A percentile compares a stretch with the other conserved stretches of the same genome.
phyloP scores from a whole-genome alignment of 2,113 vertebrate species.

The Salvelinus fontinalis region DNA sequence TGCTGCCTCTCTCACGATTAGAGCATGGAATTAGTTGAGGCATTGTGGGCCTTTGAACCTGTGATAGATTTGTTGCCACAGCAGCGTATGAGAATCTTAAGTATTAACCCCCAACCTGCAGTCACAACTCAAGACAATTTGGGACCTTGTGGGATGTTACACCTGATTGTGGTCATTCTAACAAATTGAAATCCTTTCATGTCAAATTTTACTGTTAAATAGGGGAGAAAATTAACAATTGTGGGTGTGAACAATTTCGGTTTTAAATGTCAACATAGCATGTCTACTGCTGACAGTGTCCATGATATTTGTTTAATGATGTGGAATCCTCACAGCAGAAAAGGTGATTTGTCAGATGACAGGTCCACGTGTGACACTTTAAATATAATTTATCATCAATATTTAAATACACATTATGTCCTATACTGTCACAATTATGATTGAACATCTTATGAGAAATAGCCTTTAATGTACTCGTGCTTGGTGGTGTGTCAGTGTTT shows the following conservation, averaged over 20 bases:
- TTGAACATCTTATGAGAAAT: no score
- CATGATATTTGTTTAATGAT: conserved; percentile 52
- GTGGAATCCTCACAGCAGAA: conserved; percentile 16
- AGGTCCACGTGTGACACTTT: not conserved
- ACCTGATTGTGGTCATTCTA: conserved; percentile 56
- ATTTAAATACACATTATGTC: no score
- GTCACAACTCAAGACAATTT: conserved; percentile 51
- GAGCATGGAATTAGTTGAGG: conserved; percentile 37
- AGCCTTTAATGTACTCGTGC: no score
- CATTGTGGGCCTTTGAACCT: conserved; percentile 49
- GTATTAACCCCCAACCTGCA: conserved; percentile 48
- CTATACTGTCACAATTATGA: no score
- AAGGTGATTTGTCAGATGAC: not conserved
- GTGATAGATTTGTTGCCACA: conserved; percentile 63
- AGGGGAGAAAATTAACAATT: not conserved
- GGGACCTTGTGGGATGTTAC: conserved; percentile 52
- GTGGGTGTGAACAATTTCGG: conserved; percentile 1
- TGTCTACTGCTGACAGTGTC: conserved; percentile 26
- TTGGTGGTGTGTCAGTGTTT: no score
- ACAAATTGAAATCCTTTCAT: conserved; percentile 38
- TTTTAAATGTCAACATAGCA: conserved; percentile 58
- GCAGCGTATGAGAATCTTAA: conserved; percentile 52
- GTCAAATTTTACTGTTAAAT: conserved; percentile 25
- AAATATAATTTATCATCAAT: no score
- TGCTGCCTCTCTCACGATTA: conserved; percentile 48